Base-by-base conservation (phyloP, 2,113 vertebrate species). In the Myotis lucifugus region DNA sequence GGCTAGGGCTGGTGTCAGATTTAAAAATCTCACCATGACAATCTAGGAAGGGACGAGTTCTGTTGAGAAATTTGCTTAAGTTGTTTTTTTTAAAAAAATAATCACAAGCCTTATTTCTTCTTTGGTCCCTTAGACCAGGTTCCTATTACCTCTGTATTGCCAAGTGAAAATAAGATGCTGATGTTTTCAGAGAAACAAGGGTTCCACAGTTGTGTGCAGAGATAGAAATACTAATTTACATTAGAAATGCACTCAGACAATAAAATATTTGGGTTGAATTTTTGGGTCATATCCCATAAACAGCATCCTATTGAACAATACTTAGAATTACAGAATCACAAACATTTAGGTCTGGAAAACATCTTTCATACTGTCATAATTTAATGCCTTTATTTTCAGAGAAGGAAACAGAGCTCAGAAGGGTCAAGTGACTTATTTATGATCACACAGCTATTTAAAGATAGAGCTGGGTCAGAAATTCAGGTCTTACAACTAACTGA, bases 371-470 rank as follows among this genome's bases (percentile, higher is more conserved):
- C 5, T 6, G 8, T 84, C 23, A 40, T 64, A 85, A 69, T 67
- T 87, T 27, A 85, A 81, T 54, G 13, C 11, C 82, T 92, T 61
- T 90, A 50, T 95, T 96, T 95, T 77, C 59, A 82, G 34, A 94
- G 54, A 50, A 37, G 81, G 21, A 73, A 88, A 50, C 9, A 56
- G 34, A 84, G 34, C 17, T 34, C 32, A 67, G 87, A 78, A 91
- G 10, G 12, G 8, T 69, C 46, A 69, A 67, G 19, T 18, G 12
- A 78, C 37, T 27, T 78, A 48, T 1, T 79, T 18, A 88, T 74
- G 52, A 73, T 88, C 67, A 64, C 61, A 85, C 18, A 70, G 17
- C 9, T 70, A 29, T 19, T 81, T 74, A 74, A 91, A 66, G 13
- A 37, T 29, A 34, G 37, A 93, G 17, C 29, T 59, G 15, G 27